phyloP scores from a whole-genome alignment of 2,888 invertebrate genomes.

The Agrypnus murinus region DNA sequence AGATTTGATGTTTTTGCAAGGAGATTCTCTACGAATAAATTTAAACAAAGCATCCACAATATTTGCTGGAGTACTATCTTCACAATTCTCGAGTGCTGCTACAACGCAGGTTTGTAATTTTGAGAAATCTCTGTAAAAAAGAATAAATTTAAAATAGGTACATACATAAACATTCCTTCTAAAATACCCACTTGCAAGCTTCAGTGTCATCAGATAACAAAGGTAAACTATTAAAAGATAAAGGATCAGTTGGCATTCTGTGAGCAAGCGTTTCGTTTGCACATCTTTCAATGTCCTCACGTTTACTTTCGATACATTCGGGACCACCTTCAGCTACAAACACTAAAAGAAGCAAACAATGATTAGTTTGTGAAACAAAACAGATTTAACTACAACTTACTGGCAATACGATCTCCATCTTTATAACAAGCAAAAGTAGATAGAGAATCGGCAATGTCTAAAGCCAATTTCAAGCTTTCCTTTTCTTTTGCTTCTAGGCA shows the following conservation, averaged over 20 bases:
- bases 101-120: slow-evolving; percentile 77
- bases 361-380: too few relatives aligned
- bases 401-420: slow-evolving; percentile 31
- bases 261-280: slow-evolving; percentile 22
- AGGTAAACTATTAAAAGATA: slow-evolving; percentile 24
- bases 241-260: slow-evolving; percentile 13
- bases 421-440: slow-evolving; percentile 33
- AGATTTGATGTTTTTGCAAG: slow-evolving; percentile 70
- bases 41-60: slow-evolving; percentile 85
- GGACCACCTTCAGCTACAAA: slow-evolving; percentile 40
- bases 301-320: slow-evolving; percentile 30
- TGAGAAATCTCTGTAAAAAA: slow-evolving; percentile 73
- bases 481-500: slow-evolving; percentile 29
- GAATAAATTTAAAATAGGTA: too few relatives aligned
- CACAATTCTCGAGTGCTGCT: slow-evolving; percentile 77
- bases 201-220: slow-evolving; percentile 8
- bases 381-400: too few relatives aligned
- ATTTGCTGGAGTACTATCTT: slow-evolving; percentile 85
- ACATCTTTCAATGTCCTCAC: slow-evolving; percentile 21
- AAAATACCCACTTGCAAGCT: too few relatives aligned
- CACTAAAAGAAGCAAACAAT: too few relatives aligned
- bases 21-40: slow-evolving; percentile 80
- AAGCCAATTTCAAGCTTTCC: slow-evolving; percentile 10
- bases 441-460: slow-evolving; percentile 18
- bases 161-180: too few relatives aligned